Conservation (phyloP, 2,888 invertebrate species). For the Pachymerium ferrugineum region DNA sequence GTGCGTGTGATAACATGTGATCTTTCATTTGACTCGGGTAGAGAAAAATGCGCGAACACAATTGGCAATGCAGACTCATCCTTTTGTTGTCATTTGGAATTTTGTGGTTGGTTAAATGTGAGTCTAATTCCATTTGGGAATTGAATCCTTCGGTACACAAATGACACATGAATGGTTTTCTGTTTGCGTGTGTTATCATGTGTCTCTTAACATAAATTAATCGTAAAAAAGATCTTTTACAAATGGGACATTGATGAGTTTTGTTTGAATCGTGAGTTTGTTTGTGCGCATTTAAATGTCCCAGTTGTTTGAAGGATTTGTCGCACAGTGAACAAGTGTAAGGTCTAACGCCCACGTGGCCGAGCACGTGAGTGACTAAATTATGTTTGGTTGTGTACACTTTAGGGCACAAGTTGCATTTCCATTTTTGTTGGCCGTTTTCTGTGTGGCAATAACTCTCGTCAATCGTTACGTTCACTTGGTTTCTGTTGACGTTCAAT, state of each 20-base stretch:
- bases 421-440: constrained; percentile 46
- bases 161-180: constrained; percentile 43
- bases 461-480: constrained; percentile 45
- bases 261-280: constrained; percentile 46
- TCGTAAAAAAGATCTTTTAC: constrained; percentile 47
- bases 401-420: constrained; percentile 46
- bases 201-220: constrained; percentile 47
- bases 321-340: constrained; percentile 47
- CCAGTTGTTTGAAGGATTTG: constrained; percentile 47
- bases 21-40: constrained; percentile 48
- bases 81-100: not conserved
- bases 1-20: constrained; percentile 46
- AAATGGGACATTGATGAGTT: constrained; percentile 45
- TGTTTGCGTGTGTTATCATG: constrained; percentile 44
- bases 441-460: constrained; percentile 44
- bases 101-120: constrained; percentile 43
- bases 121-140: constrained; percentile 44
- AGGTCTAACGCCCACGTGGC: constrained; percentile 46
- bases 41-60: constrained; percentile 42
- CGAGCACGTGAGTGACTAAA: constrained; percentile 46
- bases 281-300: constrained; percentile 47
- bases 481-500: constrained; percentile 35
- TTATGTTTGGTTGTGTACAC: constrained; percentile 48
- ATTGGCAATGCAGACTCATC: constrained; percentile 36
- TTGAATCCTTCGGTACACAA: constrained; percentile 45